Base-by-base conservation (phyloP, 2,113 vertebrate species). In the Pardalotus punctatus region DNA sequence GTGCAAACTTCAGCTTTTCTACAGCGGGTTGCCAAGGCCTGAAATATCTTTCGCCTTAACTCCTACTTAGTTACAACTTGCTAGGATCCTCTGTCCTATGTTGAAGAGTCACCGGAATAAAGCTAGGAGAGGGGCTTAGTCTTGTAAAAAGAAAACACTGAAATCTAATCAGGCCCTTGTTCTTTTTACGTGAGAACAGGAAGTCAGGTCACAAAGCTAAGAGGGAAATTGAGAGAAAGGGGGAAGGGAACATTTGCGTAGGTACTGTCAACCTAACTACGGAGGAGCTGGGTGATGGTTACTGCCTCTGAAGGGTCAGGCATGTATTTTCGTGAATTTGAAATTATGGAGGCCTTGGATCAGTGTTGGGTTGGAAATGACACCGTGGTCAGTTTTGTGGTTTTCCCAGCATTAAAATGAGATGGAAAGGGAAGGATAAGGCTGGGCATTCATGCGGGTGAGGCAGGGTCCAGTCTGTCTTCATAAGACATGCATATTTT, bases 191-290 rank as follows among this genome's bases (percentile, higher is more conserved):
- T 18, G 82, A 93, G 94, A 96, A 88, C 93, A 96, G 93, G 94
- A 97, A 96, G 96, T 95, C 87, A 85, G 74, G 35, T 82, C 85
- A 51, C 85, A 48, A 50, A 91, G 87, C 87, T 73, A 12, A 57
- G 85, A 80, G 85, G 85, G 88, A 90, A 70, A 92, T 91, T 64
- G 54, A 90, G 79, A 94, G 73, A 73, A 90, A 88, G 86, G 90
- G 89, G 96, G 88, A 94, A 95, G 85, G 90, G 92, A 91, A 84
- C 27, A 3, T 61, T 84, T 53, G 23, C 45, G 5, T 45, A 42
- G 83, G 24, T 11, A 3, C 50, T 48, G 77, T 53, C 53, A 69
- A 53, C 23, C 25, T 60, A 4, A 6, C 38, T 25, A 0, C 0
- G 0, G 62, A 23, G 67, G 35, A 60, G 28, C 47, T 27, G 38